Evolutionary conservation across 2,797 vertebrate species (phyloP).

Genomic region (Gymnoscopelus braueri): DNA sequence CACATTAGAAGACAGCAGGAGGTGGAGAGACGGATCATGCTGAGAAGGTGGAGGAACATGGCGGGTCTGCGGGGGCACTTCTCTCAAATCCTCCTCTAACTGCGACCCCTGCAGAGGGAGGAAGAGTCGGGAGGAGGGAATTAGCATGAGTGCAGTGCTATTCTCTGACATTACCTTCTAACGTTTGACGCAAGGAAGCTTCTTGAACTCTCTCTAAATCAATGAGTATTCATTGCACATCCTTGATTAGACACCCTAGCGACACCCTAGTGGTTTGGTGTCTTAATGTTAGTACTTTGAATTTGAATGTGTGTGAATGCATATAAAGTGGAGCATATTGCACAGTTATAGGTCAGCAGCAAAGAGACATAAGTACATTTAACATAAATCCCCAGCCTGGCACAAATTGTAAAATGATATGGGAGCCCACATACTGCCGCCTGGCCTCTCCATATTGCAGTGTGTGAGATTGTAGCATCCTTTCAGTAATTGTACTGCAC

Average conservation of each 20-base stretch:
- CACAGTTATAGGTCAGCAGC: too few species aligned
- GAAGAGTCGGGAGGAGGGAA: conserved; percentile 18
- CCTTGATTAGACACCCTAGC: too few species aligned
- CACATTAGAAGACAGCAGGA: conserved; percentile 74
- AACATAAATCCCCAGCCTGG: background rate
- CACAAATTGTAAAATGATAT: background rate
- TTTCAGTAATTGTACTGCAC: background rate
- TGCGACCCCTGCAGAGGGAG: conserved; percentile 43
- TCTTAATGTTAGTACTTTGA: too few species aligned
- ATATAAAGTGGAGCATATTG: too few species aligned
- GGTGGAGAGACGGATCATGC: conserved; percentile 48
- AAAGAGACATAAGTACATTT: too few species aligned
- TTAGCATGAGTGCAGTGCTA: background rate
- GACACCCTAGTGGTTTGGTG: too few species aligned
- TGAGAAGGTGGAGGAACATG: conserved; percentile 55
- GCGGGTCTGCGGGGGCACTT: conserved; percentile 45
- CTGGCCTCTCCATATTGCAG: background rate
- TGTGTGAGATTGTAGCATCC: background rate
- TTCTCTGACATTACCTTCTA: background rate
- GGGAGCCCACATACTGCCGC: background rate
- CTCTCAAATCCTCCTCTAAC: conserved; percentile 50
- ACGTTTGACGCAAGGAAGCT: too few species aligned
- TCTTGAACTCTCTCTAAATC: too few species aligned
- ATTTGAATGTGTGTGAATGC: too few species aligned
- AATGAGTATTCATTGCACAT: too few species aligned